Evolutionary conservation across 1,140 invertebrate genomes (phyloP).

Genomic region (Anoplophora glabripennis): DNA sequence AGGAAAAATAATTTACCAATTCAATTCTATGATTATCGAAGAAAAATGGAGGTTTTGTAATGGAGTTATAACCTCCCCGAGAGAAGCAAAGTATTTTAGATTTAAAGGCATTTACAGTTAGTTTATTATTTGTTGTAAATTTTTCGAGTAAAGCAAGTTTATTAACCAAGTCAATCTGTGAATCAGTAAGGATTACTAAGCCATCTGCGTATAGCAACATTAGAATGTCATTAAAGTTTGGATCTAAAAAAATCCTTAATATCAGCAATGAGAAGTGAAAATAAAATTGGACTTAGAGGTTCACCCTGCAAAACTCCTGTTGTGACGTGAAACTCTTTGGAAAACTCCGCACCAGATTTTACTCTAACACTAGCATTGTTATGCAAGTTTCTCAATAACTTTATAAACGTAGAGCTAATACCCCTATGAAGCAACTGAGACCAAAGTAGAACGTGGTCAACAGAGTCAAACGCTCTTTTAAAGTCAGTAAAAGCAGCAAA

Average conservation of each 20-base stretch:
- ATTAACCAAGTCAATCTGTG: too few species aligned
- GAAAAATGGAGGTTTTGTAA: not conserved
- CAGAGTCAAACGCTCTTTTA: constrained; percentile 3
- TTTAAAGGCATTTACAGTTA: not conserved
- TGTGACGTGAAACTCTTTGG: not conserved
- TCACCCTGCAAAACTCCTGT: constrained; percentile 5
- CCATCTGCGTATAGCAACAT: too few species aligned
- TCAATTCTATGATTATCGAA: not conserved
- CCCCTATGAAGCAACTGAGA: not conserved
- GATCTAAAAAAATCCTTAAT: too few species aligned
- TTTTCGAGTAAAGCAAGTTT: too few species aligned
- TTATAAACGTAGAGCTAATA: not conserved
- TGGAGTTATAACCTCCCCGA: not conserved
- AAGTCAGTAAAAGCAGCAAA: constrained; percentile 6
- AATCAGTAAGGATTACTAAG: too few species aligned
- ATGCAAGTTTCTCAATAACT: not conserved
- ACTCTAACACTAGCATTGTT: not conserved
- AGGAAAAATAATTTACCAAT: not conserved
- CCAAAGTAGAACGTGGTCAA: not conserved
- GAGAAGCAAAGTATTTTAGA: not conserved
- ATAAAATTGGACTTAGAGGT: constrained; percentile 2
- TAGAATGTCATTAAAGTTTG: too few species aligned
- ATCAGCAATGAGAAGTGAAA: too few species aligned
- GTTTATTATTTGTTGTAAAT: not conserved
- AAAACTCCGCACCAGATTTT: not conserved